These are phyloP conservation scores for Squalus acanthias DNA, from an alignment of 2,797 vertebrate species.

Conservation along the genomic window DNA sequence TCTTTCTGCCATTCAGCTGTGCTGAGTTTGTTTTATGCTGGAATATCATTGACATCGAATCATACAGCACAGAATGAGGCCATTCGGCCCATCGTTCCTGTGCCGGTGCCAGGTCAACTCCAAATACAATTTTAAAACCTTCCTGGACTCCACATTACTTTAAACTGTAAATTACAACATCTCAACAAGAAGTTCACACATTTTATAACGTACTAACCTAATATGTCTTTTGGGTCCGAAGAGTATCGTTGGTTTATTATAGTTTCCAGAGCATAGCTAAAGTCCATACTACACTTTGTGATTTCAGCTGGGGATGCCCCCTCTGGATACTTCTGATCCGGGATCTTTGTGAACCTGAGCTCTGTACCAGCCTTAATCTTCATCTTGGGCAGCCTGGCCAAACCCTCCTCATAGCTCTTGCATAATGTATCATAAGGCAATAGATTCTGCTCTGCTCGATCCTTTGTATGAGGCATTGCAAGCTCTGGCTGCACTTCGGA, in stretches of 20 bases:
- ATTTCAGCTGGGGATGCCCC: constrained; percentile 85
- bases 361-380: constrained; percentile 77
- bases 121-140: not conserved
- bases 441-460: constrained; percentile 66
- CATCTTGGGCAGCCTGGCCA: constrained; percentile 82
- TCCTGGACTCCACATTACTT: not conserved
- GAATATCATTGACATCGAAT: not conserved
- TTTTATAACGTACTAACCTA: constrained; percentile 65
- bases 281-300: constrained; percentile 84
- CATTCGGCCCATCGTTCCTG: not conserved
- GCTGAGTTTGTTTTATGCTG: constrained; percentile 2
- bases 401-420: constrained; percentile 83
- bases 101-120: not conserved
- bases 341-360: constrained; percentile 80
- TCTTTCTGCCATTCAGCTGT: too few species aligned
- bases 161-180: not conserved
- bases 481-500: constrained; percentile 78
- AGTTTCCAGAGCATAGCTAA: constrained; percentile 76
- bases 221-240: constrained; percentile 67
- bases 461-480: constrained; percentile 67
- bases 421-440: constrained; percentile 72
- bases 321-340: constrained; percentile 72
- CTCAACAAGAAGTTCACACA: not conserved
- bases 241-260: constrained; percentile 67
- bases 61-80: not conserved